A percentile compares a stretch with the other conserved stretches of the same genome.
Conservation (phyloP, 2,888 invertebrate species). For the Sminthurides aquaticus region DNA sequence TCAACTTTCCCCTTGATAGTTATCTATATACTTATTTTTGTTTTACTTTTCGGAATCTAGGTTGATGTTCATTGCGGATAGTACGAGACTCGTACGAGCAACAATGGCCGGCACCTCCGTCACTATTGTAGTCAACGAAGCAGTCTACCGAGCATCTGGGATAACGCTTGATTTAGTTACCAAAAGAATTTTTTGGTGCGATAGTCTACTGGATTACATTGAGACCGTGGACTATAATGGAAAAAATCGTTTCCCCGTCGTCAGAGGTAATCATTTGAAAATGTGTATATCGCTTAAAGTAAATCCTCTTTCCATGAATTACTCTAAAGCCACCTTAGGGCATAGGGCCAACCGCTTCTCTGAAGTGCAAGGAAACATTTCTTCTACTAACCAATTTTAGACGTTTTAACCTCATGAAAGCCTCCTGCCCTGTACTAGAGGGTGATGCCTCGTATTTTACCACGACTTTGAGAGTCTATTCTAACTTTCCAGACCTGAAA, state of each 20-base stretch:
- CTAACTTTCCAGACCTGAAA: no score
- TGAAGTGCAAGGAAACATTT: no score
- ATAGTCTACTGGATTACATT: slow-evolving; percentile 87
- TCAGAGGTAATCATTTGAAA: slow-evolving; percentile 52
- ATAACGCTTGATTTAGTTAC: slow-evolving; percentile 84
- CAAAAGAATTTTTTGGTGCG: slow-evolving; percentile 91
- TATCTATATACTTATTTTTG: neutral
- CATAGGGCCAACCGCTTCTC: no score
- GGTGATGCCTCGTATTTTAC: no score
- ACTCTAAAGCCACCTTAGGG: no score
- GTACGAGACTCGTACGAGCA: slow-evolving; percentile 59
- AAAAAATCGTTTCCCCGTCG: slow-evolving; percentile 66
- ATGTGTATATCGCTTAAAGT: slow-evolving; percentile 1
- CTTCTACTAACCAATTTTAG: no score
- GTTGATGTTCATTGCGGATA: slow-evolving; percentile 54
- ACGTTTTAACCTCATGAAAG: no score
- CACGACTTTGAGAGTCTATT: no score
- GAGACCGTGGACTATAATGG: slow-evolving; percentile 93
- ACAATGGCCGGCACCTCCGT: slow-evolving; percentile 90
- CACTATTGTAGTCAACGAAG: slow-evolving; percentile 76
- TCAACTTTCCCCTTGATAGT: neutral
- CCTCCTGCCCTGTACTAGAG: no score
- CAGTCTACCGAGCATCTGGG: slow-evolving; percentile 88
- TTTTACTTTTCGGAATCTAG: slow-evolving; percentile 43
- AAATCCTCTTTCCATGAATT: no score